A percentile compares a stretch with the other conserved stretches of the same genome.
Conservation (phyloP, 2,113 vertebrate species). For the Trochalopteron elliotii region DNA sequence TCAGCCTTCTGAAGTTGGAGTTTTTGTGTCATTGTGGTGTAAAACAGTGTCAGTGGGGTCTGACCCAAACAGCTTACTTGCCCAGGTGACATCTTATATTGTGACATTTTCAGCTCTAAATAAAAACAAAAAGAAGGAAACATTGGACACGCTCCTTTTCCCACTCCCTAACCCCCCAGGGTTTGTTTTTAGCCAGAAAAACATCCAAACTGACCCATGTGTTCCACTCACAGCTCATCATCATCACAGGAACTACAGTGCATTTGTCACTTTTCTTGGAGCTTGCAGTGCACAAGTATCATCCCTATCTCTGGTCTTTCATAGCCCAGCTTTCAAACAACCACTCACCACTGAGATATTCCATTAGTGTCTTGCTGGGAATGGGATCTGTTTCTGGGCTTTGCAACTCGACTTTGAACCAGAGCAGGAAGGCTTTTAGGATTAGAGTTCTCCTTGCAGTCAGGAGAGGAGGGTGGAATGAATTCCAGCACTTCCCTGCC, state of each 20-base stretch:
- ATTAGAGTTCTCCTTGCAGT: neutral
- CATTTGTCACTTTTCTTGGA: neutral
- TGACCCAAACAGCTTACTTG: neutral
- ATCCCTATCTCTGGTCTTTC: neutral
- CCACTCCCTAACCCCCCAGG: accelerated
- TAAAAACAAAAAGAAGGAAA: neutral
- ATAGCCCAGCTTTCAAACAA: neutral
- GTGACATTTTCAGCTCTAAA: neutral
- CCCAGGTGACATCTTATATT: neutral
- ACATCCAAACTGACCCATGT: neutral
- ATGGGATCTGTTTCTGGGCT: neutral
- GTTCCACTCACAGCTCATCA: neutral
- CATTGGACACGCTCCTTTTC: accelerated
- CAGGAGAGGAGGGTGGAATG: neutral
- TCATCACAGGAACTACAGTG: neutral
- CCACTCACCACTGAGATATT: constrained; percentile 4
- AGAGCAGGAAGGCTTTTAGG: neutral
- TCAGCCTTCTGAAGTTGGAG: no score
- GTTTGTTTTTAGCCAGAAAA: neutral
- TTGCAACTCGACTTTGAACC: neutral
- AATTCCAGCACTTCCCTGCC: neutral
- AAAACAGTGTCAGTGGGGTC: neutral
- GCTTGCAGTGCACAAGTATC: neutral
- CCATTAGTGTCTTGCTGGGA: constrained; percentile 23
- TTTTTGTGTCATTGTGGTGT: no score